Evolutionary conservation across 2,888 invertebrate genomes (phyloP).

Genomic region (Apodemia duryi): DNA sequence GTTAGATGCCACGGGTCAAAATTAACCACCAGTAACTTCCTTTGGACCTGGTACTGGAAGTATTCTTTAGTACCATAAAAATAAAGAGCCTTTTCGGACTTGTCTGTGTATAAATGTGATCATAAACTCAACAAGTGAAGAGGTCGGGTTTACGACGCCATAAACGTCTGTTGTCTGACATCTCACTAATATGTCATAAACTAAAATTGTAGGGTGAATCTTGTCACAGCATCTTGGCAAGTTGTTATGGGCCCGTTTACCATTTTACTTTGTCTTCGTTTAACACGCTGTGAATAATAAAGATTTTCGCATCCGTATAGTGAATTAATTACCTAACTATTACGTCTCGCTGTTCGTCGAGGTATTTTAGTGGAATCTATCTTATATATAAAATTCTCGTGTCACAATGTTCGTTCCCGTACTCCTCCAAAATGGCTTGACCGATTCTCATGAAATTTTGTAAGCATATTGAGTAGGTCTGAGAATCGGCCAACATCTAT

Average conservation of each 20-base stretch:
- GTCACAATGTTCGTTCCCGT: no score
- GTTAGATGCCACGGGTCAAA: conserved; percentile 7
- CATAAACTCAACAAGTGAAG: conserved; percentile 70
- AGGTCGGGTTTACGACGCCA: conserved; percentile 63
- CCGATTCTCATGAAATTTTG: no score
- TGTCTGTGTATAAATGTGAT: conserved; percentile 36
- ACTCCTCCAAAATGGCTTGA: no score
- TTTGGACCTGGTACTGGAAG: conserved; percentile 13
- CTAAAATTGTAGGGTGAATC: conserved; percentile 37
- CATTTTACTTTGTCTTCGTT: conserved; percentile 18
- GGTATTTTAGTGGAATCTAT: no score
- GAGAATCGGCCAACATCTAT: no score
- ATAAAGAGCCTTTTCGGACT: conserved; percentile 34
- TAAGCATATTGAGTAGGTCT: no score
- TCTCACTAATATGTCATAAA: conserved; percentile 74
- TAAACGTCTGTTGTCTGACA: conserved; percentile 63
- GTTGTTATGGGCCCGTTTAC: conserved; percentile 26
- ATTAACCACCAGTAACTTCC: conserved; percentile 19
- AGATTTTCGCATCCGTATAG: no score
- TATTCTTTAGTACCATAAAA: conserved; percentile 27
- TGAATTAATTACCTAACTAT: no score
- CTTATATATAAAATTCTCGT: no score
- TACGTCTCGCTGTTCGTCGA: no score
- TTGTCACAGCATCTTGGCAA: conserved; percentile 33
- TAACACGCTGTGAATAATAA: conserved; percentile 1